Conservation (phyloP, 2,888 invertebrate species). For the Cheilosia pagana region DNA sequence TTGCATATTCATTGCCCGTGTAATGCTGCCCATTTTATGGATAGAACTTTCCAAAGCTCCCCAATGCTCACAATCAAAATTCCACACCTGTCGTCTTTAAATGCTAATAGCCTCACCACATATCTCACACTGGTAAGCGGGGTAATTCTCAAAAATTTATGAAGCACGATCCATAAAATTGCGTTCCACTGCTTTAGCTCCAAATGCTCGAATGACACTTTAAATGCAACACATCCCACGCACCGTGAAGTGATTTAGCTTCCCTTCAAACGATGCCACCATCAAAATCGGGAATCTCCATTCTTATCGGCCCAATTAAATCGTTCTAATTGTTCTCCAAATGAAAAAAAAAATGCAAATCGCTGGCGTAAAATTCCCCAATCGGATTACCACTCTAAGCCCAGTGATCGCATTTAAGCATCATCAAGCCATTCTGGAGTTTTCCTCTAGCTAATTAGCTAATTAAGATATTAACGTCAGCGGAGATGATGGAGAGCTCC, state of each 20-base stretch:
- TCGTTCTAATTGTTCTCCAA: constrained; percentile 34
- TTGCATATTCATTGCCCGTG: background rate
- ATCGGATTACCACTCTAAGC: constrained; percentile 22
- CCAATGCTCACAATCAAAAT: background rate
- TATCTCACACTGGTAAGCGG: constrained; percentile 31
- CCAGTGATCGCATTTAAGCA: constrained; percentile 46
- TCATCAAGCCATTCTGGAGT: constrained; percentile 25
- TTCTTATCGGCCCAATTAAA: constrained; percentile 51
- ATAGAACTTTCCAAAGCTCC: constrained; percentile 21
- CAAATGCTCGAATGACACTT: constrained; percentile 7
- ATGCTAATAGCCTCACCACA: constrained; percentile 24
- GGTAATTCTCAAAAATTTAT: constrained; percentile 36
- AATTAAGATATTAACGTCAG: constrained; percentile 62
- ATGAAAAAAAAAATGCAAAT: constrained; percentile 46
- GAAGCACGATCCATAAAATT: constrained; percentile 49
- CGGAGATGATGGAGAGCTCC: constrained; percentile 15
- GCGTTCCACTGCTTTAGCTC: constrained; percentile 24
- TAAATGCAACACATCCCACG: constrained; percentile 41
- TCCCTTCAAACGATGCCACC: background rate
- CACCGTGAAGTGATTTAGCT: constrained; percentile 13
- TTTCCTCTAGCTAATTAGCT: constrained; percentile 16
- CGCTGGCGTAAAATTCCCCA: constrained; percentile 9
- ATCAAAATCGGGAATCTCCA: constrained; percentile 3
- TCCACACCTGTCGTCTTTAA: constrained; percentile 34
- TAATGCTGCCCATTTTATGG: background rate